Percentiles rank a stretch among this genome's conserved stretches.
Evolutionary conservation across 2,797 vertebrate species (phyloP).

Genomic region (Neomorphus geoffroyi): DNA sequence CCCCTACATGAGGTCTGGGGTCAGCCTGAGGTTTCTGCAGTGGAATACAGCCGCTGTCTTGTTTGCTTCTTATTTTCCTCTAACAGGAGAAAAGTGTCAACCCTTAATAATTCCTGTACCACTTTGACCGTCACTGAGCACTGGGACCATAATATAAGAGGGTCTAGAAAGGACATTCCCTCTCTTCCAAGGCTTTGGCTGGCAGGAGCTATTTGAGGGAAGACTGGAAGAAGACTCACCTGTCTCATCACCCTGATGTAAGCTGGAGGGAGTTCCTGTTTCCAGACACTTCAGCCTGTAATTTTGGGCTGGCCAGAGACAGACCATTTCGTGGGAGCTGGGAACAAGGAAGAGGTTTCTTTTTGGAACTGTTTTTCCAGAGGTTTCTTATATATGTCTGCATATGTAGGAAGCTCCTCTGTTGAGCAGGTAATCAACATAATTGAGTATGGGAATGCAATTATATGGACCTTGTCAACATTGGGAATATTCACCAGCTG

Average conservation of each 20-base stretch:
- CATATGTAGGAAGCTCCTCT: neutral
- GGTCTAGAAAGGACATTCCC: neutral
- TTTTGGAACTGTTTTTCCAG: neutral
- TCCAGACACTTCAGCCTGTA: neutral
- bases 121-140: neutral
- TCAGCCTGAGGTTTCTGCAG: neutral
- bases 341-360: neutral
- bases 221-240: neutral
- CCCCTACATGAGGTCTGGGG: neutral
- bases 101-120: neutral
- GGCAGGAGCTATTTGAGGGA: neutral
- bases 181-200: neutral
- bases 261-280: neutral
- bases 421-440: neutral
- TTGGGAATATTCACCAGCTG: neutral
- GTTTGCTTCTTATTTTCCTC: neutral
- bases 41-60: neutral
- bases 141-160: neutral
- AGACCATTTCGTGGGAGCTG: neutral
- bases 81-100: neutral
- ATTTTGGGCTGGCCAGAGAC: neutral
- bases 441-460: neutral
- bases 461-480: neutral
- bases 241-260: neutral
- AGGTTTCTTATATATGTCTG: neutral